Evolutionary conservation across 2,797 vertebrate species (phyloP).

Genomic region (Myotis vivesi): DNA sequence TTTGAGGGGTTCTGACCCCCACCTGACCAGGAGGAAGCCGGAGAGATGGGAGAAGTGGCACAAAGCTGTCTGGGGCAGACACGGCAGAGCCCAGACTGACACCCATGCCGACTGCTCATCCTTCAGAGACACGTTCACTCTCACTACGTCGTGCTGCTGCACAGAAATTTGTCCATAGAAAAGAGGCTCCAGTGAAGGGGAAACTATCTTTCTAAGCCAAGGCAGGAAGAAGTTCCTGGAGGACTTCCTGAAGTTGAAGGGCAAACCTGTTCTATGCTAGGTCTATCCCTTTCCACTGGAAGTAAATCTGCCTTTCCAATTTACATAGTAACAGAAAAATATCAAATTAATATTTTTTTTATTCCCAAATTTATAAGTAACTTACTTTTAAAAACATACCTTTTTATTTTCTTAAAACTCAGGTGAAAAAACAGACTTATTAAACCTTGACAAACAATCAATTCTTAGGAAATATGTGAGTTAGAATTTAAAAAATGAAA

Average conservation of each 20-base stretch:
- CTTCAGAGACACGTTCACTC: not conserved
- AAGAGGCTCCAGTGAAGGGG: not conserved
- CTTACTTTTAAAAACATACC: slow-evolving; percentile 4
- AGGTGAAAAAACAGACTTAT: not conserved
- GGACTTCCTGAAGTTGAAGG: not conserved
- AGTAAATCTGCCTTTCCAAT: not conserved
- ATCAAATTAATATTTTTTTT: not conserved
- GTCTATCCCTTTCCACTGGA: not conserved
- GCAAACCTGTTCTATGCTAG: not conserved
- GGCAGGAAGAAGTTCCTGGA: not conserved
- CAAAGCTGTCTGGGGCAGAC: not conserved
- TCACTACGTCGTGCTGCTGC: not conserved
- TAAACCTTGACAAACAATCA: not conserved
- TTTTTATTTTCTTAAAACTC: not conserved
- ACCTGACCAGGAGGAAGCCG: not conserved
- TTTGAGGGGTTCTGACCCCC: not conserved
- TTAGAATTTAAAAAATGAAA: not conserved
- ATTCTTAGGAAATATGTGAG: not conserved
- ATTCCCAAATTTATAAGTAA: not conserved
- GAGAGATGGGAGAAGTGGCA: not conserved
- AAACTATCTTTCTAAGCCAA: not conserved
- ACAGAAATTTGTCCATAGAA: not conserved
- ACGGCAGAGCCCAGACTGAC: not conserved
- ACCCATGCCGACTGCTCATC: rapidly evolving
- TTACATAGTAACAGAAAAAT: not conserved